Evolutionary conservation across 1,140 invertebrate genomes (phyloP).

Genomic region (Drosophila dunni): DNA sequence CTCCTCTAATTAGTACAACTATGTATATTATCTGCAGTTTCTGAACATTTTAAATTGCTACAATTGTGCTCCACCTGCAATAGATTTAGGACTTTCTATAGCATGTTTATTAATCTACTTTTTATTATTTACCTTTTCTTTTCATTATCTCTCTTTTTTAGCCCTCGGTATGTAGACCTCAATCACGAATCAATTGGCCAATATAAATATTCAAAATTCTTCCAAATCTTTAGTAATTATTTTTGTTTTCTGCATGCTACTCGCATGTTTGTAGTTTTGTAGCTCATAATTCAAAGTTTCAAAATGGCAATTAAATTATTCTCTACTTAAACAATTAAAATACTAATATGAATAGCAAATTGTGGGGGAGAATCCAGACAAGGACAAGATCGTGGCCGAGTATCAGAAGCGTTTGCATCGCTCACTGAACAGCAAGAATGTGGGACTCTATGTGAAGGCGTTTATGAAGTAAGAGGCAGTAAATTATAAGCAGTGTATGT

Average conservation of each 20-base stretch:
- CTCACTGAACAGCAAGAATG: constrained; percentile 93
- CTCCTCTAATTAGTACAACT: constrained; percentile 28
- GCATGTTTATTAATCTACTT: constrained; percentile 59
- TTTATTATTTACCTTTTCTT: constrained; percentile 34
- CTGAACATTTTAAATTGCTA: constrained; percentile 23
- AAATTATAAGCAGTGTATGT: not conserved
- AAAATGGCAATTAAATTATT: not conserved
- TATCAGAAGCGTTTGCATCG: constrained; percentile 92
- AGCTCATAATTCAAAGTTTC: constrained; percentile 17
- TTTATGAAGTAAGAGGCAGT: constrained; percentile 89
- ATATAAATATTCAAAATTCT: constrained; percentile 32
- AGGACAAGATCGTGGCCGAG: constrained; percentile 91
- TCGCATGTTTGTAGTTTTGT: constrained; percentile 45
- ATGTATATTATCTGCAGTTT: constrained; percentile 27
- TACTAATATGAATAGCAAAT: constrained; percentile 72
- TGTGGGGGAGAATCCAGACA: constrained; percentile 86
- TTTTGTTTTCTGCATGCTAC: constrained; percentile 20
- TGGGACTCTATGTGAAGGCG: constrained; percentile 92
- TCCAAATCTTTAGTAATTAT: constrained; percentile 15
- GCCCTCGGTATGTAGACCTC: constrained; percentile 61
- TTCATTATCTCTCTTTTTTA: constrained; percentile 64
- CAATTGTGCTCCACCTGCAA: constrained; percentile 16
- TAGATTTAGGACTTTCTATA: constrained; percentile 34
- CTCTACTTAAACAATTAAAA: constrained; percentile 28
- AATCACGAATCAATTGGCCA: constrained; percentile 55